These are phyloP conservation scores for Nephrotoma guestfalica DNA, from an alignment of 2,888 invertebrate species.

Conservation along the genomic window DNA sequence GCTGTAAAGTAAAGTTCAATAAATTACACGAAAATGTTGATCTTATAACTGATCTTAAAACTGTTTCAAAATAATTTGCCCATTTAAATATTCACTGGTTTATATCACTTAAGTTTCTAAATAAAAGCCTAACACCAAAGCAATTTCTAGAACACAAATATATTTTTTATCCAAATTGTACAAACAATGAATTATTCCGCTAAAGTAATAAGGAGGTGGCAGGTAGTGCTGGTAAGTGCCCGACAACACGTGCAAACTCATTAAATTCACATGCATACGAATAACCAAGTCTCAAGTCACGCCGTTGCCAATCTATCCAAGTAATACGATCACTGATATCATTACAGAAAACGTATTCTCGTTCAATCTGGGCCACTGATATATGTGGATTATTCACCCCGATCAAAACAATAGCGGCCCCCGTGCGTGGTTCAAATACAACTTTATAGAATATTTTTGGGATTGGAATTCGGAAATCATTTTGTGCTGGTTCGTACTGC, in stretches of 20 bases:
- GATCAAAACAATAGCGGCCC: conserved; percentile 38
- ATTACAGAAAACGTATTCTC: conserved; percentile 22
- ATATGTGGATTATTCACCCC: conserved; percentile 31
- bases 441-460: conserved; percentile 31
- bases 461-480: conserved; percentile 30
- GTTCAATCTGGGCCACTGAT: conserved; percentile 20
- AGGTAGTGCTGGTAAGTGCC: conserved; percentile 17
- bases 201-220: conserved; percentile 6
- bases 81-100: too few relatives aligned
- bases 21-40: too few relatives aligned
- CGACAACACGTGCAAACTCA: conserved; percentile 21
- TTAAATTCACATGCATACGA: conserved; percentile 25
- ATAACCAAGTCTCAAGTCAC: conserved; percentile 21
- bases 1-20: too few relatives aligned
- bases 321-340: conserved; percentile 32
- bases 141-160: too few relatives aligned
- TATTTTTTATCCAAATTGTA: too few relatives aligned
- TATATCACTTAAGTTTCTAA: too few relatives aligned
- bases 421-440: conserved; percentile 33
- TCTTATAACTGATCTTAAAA: too few relatives aligned
- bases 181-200: too few relatives aligned
- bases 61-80: too few relatives aligned
- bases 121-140: too few relatives aligned
- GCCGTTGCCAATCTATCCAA: conserved; percentile 32
- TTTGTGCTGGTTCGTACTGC: conserved; percentile 15